Evolutionary conservation across 2,797 vertebrate genomes (phyloP).

Genomic region (Peromyscus nudipes): DNA sequence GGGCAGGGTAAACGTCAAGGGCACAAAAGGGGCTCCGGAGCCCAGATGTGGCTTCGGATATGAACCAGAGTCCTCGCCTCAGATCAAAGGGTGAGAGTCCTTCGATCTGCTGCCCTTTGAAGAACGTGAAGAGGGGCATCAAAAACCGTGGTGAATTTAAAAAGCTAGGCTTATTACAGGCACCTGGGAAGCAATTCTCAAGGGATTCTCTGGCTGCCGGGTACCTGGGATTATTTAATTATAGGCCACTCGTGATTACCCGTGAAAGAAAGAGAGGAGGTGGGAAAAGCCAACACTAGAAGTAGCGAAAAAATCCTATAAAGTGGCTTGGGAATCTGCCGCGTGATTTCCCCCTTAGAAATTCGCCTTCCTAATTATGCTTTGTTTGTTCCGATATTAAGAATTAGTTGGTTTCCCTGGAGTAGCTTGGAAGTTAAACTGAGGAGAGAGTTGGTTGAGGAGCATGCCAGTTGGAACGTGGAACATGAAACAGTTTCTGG

Average conservation of each 20-base stretch:
- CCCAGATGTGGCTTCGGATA: background rate
- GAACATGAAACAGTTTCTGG: slow-evolving; percentile 23
- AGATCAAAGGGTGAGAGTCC: slow-evolving; percentile 8
- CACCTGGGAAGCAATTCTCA: slow-evolving; percentile 29
- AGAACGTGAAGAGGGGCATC: background rate
- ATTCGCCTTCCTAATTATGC: slow-evolving; percentile 73
- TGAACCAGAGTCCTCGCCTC: background rate
- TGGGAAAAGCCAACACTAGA: background rate
- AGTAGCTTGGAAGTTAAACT: slow-evolving; percentile 50
- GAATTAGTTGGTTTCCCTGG: slow-evolving; percentile 74
- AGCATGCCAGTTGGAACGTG: background rate
- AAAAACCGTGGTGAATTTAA: background rate
- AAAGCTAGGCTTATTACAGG: background rate
- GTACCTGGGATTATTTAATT: slow-evolving; percentile 66
- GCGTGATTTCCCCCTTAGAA: slow-evolving; percentile 7
- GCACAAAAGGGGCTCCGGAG: background rate
- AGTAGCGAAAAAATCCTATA: background rate
- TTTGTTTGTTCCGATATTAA: slow-evolving; percentile 75
- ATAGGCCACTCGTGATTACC: slow-evolving; percentile 47
- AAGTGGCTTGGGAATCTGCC: slow-evolving; percentile 52
- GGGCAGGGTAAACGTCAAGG: background rate
- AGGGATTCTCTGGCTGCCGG: background rate
- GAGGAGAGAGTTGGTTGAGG: slow-evolving; percentile 17
- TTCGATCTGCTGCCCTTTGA: background rate
- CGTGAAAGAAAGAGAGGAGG: background rate